These are phyloP conservation scores for Cacoxenus indagator DNA, from an alignment of 2,888 invertebrate species.

Conservation along the genomic window DNA sequence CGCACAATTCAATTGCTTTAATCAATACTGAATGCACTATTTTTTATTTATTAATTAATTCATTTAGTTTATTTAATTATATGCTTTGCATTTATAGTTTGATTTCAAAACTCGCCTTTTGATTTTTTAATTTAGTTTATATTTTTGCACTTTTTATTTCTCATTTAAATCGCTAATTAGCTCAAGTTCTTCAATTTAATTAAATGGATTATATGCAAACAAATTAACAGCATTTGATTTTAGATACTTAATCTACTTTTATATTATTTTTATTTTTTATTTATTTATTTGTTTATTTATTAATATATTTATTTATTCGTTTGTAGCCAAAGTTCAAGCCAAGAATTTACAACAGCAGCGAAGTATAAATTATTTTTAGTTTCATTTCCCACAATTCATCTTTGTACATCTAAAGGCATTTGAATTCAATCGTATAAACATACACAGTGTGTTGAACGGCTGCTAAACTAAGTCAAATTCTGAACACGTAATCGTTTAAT, in stretches of 20 bases:
- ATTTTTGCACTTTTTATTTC: neutral
- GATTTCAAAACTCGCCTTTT: no score
- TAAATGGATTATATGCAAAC: neutral
- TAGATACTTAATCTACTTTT: neutral
- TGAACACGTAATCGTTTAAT: neutral
- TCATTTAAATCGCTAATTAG: neutral
- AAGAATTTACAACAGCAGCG: conserved; percentile 20
- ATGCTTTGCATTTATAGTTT: neutral
- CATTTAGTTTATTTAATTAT: neutral
- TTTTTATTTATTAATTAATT: neutral
- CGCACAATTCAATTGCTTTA: conserved; percentile 14
- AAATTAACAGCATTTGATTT: neutral
- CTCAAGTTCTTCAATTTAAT: neutral
- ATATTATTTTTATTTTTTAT: neutral
- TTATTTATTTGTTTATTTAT: neutral
- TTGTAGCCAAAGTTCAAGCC: conserved; percentile 1
- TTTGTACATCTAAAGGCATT: conserved; percentile 26
- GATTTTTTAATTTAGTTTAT: neutral
- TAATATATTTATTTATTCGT: neutral
- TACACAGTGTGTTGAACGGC: conserved; percentile 40
- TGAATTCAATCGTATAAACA: conserved; percentile 23
- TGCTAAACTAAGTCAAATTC: conserved; percentile 29
- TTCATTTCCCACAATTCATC: conserved; percentile 20
- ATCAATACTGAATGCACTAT: no score
- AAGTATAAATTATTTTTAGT: conserved; percentile 20